These are phyloP conservation scores for Myathropa florea DNA, from an alignment of 2,888 invertebrate species.

Conservation along the genomic window DNA sequence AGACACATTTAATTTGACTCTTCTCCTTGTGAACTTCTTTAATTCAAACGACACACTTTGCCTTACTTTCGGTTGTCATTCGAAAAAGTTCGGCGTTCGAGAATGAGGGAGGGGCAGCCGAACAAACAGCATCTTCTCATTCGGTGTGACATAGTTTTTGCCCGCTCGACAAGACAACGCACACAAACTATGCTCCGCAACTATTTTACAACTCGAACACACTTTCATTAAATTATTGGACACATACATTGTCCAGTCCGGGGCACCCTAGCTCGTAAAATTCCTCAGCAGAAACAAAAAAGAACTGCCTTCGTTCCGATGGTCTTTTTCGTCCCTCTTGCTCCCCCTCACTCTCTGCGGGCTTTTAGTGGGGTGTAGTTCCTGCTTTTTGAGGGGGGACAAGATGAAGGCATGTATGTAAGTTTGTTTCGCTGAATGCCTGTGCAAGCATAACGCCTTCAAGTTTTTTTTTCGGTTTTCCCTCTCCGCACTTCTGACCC, in stretches of 20 bases:
- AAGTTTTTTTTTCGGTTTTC: slow-evolving; percentile 12
- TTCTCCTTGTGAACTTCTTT: slow-evolving; percentile 17
- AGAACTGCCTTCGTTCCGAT: background rate
- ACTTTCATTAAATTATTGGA: slow-evolving; percentile 59
- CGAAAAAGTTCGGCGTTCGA: slow-evolving; percentile 4
- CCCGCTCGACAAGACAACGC: background rate
- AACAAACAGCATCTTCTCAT: background rate
- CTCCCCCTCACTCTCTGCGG: too few species aligned
- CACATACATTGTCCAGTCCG: background rate
- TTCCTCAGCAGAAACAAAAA: slow-evolving; percentile 28
- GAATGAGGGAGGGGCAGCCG: background rate
- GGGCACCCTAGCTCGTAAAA: slow-evolving; percentile 8
- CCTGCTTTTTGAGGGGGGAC: background rate
- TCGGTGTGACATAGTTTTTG: background rate
- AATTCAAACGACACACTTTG: slow-evolving; percentile 26
- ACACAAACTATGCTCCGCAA: slow-evolving; percentile 7
- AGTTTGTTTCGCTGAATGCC: slow-evolving; percentile 48
- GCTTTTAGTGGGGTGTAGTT: background rate
- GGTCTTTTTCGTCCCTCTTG: background rate
- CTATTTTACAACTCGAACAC: slow-evolving; percentile 45
- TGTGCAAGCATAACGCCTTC: slow-evolving; percentile 63
- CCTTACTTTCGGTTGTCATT: background rate
- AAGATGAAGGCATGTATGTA: background rate
- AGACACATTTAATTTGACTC: slow-evolving; percentile 28
- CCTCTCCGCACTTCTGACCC: slow-evolving; percentile 39